A percentile compares a stretch with the other conserved stretches of the same genome.
Conservation (phyloP, 2,888 invertebrate species). For the Himalopsyche tibetana region DNA sequence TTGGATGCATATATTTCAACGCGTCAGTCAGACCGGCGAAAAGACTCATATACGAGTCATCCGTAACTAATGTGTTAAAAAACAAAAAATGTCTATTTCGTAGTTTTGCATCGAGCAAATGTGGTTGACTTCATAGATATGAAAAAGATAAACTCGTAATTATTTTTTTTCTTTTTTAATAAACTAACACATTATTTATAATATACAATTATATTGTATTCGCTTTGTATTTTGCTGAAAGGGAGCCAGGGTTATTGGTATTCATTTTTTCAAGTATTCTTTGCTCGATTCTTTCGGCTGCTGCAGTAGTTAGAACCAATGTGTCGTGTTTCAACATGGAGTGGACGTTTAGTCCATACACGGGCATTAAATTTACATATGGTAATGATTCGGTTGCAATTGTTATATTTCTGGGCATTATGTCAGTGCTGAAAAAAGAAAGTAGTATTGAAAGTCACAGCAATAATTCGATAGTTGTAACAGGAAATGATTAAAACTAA, state of each 20-base stretch:
- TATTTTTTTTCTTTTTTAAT: neutral
- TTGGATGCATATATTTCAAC: too few species aligned
- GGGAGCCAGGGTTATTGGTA: constrained; percentile 75
- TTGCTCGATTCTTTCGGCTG: constrained; percentile 90
- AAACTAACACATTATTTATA: neutral
- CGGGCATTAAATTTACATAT: constrained; percentile 95
- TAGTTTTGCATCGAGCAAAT: too few species aligned
- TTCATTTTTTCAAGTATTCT: constrained; percentile 84
- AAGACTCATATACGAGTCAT: too few species aligned
- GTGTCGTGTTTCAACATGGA: constrained; percentile 98
- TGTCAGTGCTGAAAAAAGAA: constrained; percentile 82
- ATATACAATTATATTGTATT: constrained; percentile 67
- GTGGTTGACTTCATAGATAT: too few species aligned
- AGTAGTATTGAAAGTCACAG: neutral
- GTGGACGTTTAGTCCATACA: constrained; percentile 95
- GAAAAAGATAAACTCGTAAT: neutral
- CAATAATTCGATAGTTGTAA: neutral
- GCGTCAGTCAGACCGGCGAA: too few species aligned
- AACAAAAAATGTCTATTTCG: too few species aligned
- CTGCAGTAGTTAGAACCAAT: constrained; percentile 89
- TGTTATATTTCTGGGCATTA: constrained; percentile 92
- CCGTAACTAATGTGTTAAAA: too few species aligned
- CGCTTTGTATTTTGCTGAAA: constrained; percentile 77
- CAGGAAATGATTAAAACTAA: neutral
- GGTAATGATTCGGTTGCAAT: constrained; percentile 86